These are phyloP conservation scores for Antechinus stuartii DNA, from an alignment of 2,113 vertebrate species.

Conservation along the genomic window DNA sequence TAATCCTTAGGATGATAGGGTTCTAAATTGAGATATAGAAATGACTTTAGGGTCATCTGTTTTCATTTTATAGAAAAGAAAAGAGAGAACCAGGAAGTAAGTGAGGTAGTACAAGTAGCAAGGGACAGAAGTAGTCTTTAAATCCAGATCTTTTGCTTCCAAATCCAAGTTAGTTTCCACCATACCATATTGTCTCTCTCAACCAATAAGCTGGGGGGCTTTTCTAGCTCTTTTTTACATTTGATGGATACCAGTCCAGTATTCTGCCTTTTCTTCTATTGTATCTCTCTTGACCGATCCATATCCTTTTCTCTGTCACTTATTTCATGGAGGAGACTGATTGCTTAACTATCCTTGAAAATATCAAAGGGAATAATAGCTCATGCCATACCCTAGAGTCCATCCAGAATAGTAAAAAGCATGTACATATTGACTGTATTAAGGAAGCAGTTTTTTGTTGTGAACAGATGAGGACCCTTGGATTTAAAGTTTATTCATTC, in stretches of 20 bases:
- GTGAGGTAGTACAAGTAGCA: neutral
- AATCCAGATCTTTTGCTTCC: neutral
- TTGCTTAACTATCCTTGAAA: neutral
- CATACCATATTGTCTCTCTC: neutral
- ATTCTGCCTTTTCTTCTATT: neutral
- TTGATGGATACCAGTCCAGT: neutral
- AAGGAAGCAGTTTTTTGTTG: neutral
- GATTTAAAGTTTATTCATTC: neutral
- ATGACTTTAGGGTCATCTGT: neutral
- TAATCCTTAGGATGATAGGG: neutral
- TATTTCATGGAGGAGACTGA: neutral
- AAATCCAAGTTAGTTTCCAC: neutral
- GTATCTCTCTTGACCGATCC: neutral
- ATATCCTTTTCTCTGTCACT: neutral
- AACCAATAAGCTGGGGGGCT: neutral
- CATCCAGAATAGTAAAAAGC: neutral
- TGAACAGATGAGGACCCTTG: neutral
- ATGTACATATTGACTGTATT: neutral
- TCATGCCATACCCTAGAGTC: no score
- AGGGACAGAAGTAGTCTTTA: neutral
- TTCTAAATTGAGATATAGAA: neutral
- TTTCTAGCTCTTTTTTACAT: neutral
- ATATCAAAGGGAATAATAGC: neutral
- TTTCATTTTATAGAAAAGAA: neutral
- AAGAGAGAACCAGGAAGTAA: neutral